Conservation (phyloP, 53 echinoderm and acorn worm species). For the Patiria pectinifera region DNA sequence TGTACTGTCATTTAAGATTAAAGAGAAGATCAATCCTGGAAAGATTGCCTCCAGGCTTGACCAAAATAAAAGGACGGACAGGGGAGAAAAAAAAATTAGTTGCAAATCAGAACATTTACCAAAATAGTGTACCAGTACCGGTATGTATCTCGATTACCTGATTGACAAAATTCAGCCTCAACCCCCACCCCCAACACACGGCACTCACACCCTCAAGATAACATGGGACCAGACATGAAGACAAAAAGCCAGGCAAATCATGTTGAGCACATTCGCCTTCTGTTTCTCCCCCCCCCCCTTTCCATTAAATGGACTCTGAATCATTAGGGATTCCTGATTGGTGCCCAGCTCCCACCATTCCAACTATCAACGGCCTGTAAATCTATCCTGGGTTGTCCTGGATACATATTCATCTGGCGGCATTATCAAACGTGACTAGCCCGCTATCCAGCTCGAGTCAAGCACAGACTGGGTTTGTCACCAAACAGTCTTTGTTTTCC, state of each 20-base stretch:
- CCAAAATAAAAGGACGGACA: no score
- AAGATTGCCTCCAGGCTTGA: no score
- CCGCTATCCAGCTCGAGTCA: not conserved
- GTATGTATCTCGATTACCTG: no score
- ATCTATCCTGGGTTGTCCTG: constrained; percentile 51
- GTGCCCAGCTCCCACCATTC: constrained; percentile 35
- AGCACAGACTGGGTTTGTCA: not conserved
- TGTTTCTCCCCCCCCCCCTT: not conserved
- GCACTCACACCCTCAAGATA: not conserved
- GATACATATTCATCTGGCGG: constrained; percentile 57
- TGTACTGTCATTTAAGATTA: no score
- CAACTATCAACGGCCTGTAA: constrained; percentile 52
- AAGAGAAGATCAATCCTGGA: no score
- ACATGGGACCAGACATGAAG: not conserved
- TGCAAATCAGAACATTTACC: no score
- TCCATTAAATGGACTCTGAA: constrained; percentile 16
- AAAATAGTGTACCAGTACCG: no score
- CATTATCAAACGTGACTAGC: constrained; percentile 35
- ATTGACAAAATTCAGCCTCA: not conserved
- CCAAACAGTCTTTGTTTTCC: not conserved
- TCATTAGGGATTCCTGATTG: constrained; percentile 25
- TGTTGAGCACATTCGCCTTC: not conserved
- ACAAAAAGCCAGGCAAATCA: not conserved
- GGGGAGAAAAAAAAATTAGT: no score
- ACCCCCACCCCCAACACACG: not conserved